Conservation (phyloP, 2,888 invertebrate species). For the Uloborus plumipes region DNA sequence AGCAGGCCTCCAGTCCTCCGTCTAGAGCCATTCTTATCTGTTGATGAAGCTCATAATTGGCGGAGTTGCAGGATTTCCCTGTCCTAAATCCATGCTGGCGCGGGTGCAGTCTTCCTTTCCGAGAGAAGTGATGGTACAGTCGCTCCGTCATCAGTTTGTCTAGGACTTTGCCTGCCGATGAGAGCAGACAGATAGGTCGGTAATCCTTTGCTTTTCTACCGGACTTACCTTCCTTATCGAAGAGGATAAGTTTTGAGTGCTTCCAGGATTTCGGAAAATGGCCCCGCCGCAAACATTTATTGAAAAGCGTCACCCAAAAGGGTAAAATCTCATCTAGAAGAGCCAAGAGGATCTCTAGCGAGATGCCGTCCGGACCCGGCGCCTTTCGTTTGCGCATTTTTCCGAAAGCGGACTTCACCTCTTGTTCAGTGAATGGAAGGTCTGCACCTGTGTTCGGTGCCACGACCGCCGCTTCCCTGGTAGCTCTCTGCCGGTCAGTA, state of each 20-base stretch:
- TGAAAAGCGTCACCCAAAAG: not conserved
- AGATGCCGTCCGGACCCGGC: not conserved
- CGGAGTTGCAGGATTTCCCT: not conserved
- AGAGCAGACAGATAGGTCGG: not conserved
- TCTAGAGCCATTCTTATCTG: not conserved
- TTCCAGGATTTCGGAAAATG: constrained; percentile 12
- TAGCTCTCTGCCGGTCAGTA: too few relatives aligned
- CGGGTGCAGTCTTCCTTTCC: not conserved
- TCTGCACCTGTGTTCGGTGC: too few relatives aligned
- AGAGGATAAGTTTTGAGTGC: not conserved
- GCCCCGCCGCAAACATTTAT: not conserved
- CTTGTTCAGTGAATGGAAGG: too few relatives aligned
- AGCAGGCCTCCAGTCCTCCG: not conserved
- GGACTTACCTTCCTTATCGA: not conserved
- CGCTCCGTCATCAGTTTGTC: constrained; percentile 15
- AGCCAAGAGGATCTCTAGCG: not conserved
- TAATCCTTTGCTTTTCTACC: not conserved
- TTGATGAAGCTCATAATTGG: not conserved
- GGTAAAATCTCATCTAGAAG: not conserved
- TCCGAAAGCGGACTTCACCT: not conserved
- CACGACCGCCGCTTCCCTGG: too few relatives aligned
- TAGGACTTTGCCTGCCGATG: constrained; percentile 2
- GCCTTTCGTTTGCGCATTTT: not conserved
- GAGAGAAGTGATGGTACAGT: not conserved
- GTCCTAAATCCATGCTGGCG: not conserved